phyloP scores from a whole-genome alignment of 2,888 invertebrate species.

The Dromius quadrimaculatus region DNA sequence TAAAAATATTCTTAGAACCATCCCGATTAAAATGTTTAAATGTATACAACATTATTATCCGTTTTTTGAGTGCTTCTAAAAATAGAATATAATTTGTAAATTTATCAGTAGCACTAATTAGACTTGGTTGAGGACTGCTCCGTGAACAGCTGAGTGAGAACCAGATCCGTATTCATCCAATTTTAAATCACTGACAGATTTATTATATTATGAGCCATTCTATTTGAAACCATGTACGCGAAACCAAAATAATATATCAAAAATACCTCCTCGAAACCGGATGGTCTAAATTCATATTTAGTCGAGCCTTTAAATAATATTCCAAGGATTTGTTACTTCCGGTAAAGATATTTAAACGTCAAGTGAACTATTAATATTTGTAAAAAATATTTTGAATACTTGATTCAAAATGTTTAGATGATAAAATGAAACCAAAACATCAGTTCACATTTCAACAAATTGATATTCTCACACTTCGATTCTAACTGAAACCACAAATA shows the following conservation, averaged over 20 bases:
- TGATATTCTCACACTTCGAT: slow-evolving; percentile 35
- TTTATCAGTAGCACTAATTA: slow-evolving; percentile 47
- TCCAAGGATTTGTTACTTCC: slow-evolving; percentile 12
- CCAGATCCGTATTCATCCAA: slow-evolving; percentile 32
- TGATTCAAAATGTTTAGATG: slow-evolving; percentile 1
- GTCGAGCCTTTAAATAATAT: slow-evolving; percentile 9
- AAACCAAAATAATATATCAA: not conserved
- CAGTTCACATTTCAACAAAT: slow-evolving; percentile 36
- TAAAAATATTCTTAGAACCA: too few relatives aligned
- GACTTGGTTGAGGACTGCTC: slow-evolving; percentile 27
- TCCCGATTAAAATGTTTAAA: not conserved
- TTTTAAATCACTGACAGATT: slow-evolving; percentile 20
- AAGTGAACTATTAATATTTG: slow-evolving; percentile 23
- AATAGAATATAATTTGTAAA: slow-evolving; percentile 43
- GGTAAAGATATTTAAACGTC: slow-evolving; percentile 3
- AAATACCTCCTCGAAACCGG: not conserved
- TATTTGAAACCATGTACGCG: slow-evolving; percentile 9
- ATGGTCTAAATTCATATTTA: slow-evolving; percentile 24
- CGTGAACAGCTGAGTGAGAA: slow-evolving; percentile 12
- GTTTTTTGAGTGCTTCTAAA: slow-evolving; percentile 35
- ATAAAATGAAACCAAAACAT: slow-evolving; percentile 6
- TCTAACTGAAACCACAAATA: slow-evolving; percentile 10
- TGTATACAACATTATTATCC: slow-evolving; percentile 20
- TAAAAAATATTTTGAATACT: slow-evolving; percentile 2
- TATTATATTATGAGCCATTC: not conserved